Conservation (phyloP, 92 coral and sea anemone species). For the Phymanthus crucifer region DNA sequence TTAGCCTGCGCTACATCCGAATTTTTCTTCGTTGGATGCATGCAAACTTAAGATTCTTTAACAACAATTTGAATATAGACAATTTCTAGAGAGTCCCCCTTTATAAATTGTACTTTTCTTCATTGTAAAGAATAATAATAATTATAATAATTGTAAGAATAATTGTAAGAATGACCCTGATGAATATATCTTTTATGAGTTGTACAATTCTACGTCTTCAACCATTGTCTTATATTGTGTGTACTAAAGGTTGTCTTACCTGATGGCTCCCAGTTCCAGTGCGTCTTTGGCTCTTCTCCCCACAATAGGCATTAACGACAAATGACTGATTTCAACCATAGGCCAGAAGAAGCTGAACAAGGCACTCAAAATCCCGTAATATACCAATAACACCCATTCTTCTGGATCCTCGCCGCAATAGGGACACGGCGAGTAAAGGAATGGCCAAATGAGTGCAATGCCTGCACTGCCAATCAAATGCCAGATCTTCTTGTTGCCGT, state of each 20-base stretch:
- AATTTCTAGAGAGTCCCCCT: background rate
- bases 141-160: too few species aligned
- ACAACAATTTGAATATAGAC: background rate
- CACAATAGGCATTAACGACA: slow-evolving; percentile 79
- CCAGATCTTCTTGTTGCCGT: slow-evolving; percentile 85
- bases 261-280: slow-evolving; percentile 75
- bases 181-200: background rate
- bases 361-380: slow-evolving; percentile 61
- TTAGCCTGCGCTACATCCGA: too few species aligned
- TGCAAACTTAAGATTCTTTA: too few species aligned
- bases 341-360: slow-evolving; percentile 84
- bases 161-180: background rate
- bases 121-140: background rate
- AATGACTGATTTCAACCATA: slow-evolving; percentile 89
- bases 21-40: too few species aligned
- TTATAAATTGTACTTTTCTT: background rate
- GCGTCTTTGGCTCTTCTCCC: slow-evolving; percentile 77
- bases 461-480: slow-evolving; percentile 79
- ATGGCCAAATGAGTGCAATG: slow-evolving; percentile 82
- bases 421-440: slow-evolving; percentile 75
- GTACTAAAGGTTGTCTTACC: slow-evolving; percentile 45
- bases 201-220: background rate
- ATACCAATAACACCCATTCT: slow-evolving; percentile 63
- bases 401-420: slow-evolving; percentile 58
- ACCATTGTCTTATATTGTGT: background rate